Evolutionary conservation across 2,113 vertebrate genomes (phyloP), one percentile per base, ranked within the genome.

Genomic region (Grallaria varia): DNA sequence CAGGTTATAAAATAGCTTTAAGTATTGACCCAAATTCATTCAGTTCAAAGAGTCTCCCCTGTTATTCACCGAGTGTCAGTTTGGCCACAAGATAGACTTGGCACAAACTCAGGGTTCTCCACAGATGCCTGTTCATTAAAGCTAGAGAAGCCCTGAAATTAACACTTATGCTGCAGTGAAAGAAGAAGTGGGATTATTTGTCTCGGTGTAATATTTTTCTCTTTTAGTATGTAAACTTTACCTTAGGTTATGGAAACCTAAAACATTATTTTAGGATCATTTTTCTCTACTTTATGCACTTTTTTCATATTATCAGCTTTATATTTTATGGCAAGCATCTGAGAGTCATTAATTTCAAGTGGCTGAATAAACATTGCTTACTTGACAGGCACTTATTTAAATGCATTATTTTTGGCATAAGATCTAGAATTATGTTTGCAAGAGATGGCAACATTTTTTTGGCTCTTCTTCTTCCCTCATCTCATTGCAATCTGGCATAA

Each of bases 361-460:
- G 37, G 56, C 76, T 96, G 76, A 92, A 95, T 92, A 94, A 93
- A 89, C 76, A 89, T 76, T 86, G 25, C 23, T 78, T 88, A 45
- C 66, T 93, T 93, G 83, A 93, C 82, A 95, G 55, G 77, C 47
- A 72, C 52, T 78, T 93, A 87, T 72, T 93, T 84, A 93, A 96
- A 89, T 79, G 23, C 62, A 87, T 89, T 95, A 58, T 91, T 92
- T 94, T 93, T 93, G 92, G 96, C 88, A 66, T 68, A 84, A 84
- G 37, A 42, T 69, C 37, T 90, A 69, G 89, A 95, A 69, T 75
- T 81, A 53, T 49, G 12, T 64, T 94, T 92, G 69, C 40, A 86
- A 81, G 31, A 69, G 53, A 95, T 68, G 62, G 64, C 60, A 81
- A 42, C 3, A 10, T 14, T 68, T 90, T 62, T 76, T 92, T 92